These are phyloP conservation scores for Orgyia antiqua DNA, from an alignment of 2,888 invertebrate genomes.

Conservation along the genomic window DNA sequence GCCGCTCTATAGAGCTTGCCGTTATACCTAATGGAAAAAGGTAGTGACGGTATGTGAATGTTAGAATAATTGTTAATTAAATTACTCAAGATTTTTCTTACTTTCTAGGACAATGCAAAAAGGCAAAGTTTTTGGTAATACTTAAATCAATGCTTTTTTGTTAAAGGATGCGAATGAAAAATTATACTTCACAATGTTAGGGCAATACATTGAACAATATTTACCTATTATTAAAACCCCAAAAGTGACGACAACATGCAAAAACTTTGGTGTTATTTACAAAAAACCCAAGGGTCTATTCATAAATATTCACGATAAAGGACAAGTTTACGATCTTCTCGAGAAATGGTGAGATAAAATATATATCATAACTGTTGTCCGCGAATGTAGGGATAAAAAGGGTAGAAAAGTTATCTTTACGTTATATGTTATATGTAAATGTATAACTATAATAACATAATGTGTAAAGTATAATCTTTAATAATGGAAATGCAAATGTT, in stretches of 20 bases:
- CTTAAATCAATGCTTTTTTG: not conserved
- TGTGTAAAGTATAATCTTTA: too few relatives aligned
- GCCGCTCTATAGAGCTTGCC: too few relatives aligned
- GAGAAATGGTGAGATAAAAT: slow-evolving; percentile 85
- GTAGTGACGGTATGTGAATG: too few relatives aligned
- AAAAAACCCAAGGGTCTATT: slow-evolving; percentile 93
- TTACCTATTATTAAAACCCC: slow-evolving; percentile 99
- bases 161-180: slow-evolving; percentile 92
- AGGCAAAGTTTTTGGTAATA: not conserved
- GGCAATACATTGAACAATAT: slow-evolving; percentile 91
- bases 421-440: too few relatives aligned
- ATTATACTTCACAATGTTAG: slow-evolving; percentile 90
- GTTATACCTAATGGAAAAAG: too few relatives aligned
- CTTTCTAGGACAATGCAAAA: not conserved
- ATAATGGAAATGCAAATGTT: too few relatives aligned
- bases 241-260: slow-evolving; percentile 95
- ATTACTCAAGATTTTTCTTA: not conserved
- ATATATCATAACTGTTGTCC: not conserved
- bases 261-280: slow-evolving; percentile 94
- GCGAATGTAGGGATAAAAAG: too few relatives aligned
- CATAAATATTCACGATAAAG: slow-evolving; percentile 93
- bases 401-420: too few relatives aligned
- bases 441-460: too few relatives aligned
- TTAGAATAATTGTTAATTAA: too few relatives aligned
- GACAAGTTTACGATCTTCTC: slow-evolving; percentile 90